These are phyloP conservation scores for Desmodus rotundus DNA, from an alignment of 2,113 vertebrate species.

Conservation along the genomic window DNA sequence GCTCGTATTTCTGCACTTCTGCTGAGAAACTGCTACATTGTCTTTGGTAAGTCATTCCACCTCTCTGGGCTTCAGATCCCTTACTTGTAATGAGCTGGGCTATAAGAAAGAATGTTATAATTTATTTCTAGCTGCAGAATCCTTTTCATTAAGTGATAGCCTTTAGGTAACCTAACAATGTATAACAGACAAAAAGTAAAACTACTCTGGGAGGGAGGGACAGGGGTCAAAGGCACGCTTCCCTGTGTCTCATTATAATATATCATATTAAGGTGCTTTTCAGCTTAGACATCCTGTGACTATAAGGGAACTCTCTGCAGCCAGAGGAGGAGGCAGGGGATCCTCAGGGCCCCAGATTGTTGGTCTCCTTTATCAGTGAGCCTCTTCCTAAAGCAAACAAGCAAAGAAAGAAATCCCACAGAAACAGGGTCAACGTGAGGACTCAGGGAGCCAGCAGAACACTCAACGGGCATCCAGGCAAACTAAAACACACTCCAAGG, in stretches of 20 bases:
- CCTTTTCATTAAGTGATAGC: not conserved
- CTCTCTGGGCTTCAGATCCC: not conserved
- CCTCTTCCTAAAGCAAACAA: conserved; percentile 68
- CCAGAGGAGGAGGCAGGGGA: not conserved
- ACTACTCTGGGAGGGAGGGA: not conserved
- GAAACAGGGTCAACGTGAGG: conserved; percentile 55
- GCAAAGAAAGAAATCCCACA: conserved; percentile 69
- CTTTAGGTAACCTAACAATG: not conserved
- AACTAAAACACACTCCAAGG: conserved; percentile 71
- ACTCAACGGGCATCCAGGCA: conserved; percentile 33
- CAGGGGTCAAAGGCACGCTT: not conserved
- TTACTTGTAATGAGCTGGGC: not conserved
- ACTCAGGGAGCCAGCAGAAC: conserved; percentile 33
- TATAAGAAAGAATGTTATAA: not conserved
- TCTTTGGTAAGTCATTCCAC: not conserved
- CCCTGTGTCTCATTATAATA: not conserved
- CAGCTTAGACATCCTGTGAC: not conserved
- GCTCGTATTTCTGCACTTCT: not conserved
- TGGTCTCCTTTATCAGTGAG: conserved; percentile 45
- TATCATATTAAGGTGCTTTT: not conserved
- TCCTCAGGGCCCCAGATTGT: not conserved
- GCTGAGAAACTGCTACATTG: not conserved
- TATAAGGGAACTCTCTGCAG: not conserved
- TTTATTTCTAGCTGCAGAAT: not conserved
- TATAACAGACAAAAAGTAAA: not conserved